Conservation (phyloP, 2,113 vertebrate species). For the Cyrtonyx montezumae region DNA sequence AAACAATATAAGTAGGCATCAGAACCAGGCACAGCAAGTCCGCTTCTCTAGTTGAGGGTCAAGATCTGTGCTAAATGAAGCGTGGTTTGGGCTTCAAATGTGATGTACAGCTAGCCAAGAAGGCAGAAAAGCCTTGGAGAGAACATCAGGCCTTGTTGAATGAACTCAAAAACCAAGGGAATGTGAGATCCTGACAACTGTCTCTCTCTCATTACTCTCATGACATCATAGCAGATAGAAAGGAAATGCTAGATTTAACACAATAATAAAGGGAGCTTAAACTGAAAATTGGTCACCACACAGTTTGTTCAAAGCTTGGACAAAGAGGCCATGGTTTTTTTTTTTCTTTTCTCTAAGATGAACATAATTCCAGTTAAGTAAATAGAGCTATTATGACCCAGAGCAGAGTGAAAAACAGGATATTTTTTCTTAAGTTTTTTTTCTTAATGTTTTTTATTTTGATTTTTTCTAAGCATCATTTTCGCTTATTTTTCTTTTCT, state of each 20-base stretch:
- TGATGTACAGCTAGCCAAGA: not conserved
- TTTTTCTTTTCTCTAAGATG: not conserved
- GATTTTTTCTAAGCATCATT: not conserved
- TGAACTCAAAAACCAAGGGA: not conserved
- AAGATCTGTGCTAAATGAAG: not conserved
- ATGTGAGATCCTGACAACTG: not conserved
- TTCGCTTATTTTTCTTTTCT: not conserved
- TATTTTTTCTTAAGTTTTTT: not conserved
- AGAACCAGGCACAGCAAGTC: not conserved
- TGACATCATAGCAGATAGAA: not conserved
- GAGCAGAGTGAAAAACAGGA: not conserved
- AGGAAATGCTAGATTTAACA: not conserved
- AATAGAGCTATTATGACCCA: not conserved
- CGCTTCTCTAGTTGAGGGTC: not conserved
- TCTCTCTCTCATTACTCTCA: not conserved
- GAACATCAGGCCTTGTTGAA: not conserved
- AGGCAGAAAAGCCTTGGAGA: not conserved
- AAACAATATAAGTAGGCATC: not conserved
- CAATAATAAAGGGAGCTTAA: not conserved
- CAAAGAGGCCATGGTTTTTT: not conserved
- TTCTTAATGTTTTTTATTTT: not conserved
- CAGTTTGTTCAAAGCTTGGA: not conserved
- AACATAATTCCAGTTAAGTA: not conserved
- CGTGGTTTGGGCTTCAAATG: accelerated
- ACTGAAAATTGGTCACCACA: not conserved